Conservation (phyloP, 2,888 invertebrate genomes). For the Drosophila kokeensis region DNA sequence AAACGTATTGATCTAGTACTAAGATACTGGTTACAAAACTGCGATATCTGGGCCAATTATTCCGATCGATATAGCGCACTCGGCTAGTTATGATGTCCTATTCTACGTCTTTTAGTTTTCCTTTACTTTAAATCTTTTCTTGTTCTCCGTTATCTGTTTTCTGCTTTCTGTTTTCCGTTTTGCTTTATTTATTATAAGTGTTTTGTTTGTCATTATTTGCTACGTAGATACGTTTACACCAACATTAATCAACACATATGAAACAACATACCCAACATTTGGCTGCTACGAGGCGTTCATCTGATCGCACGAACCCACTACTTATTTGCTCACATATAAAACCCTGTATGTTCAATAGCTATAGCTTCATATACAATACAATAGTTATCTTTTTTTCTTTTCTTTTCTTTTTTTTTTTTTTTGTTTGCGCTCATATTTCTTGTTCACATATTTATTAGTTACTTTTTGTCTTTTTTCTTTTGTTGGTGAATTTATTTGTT, state of each 20-base stretch:
- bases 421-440: conserved; percentile 30
- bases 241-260: conserved; percentile 52
- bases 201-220: conserved; percentile 8
- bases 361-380: conserved; percentile 69
- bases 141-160: too few species aligned
- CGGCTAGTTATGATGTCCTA: conserved; percentile 23
- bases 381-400: conserved; percentile 27
- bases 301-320: conserved; percentile 48
- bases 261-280: conserved; percentile 54
- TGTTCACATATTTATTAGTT: conserved; percentile 33
- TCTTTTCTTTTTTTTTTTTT: background rate
- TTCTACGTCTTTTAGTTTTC: conserved; percentile 13
- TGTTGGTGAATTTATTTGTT: conserved; percentile 32
- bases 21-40: conserved; percentile 31
- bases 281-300: conserved; percentile 40
- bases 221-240: conserved; percentile 47
- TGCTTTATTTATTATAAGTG: conserved; percentile 13
- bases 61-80: conserved; percentile 16
- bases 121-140: background rate
- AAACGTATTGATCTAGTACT: conserved; percentile 37
- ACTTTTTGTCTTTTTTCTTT: conserved; percentile 19
- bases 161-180: background rate
- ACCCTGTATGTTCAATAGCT: conserved; percentile 80
- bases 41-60: conserved; percentile 27
- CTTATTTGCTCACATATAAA: conserved; percentile 79